Evolutionary conservation across 2,113 vertebrate species (phyloP).

Genomic region (Esox niger): DNA sequence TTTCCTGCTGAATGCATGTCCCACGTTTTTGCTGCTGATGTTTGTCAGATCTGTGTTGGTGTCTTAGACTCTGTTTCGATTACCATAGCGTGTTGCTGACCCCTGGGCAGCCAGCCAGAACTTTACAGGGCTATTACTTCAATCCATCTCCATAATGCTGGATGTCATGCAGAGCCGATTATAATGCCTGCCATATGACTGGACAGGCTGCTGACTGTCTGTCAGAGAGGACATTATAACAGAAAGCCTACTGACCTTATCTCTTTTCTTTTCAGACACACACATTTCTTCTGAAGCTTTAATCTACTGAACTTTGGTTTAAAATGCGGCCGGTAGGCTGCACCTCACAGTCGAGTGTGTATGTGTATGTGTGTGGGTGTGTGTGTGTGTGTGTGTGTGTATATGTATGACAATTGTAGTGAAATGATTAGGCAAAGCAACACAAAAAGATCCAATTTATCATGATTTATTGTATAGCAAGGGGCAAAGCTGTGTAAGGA

Average conservation of each 20-base stretch:
- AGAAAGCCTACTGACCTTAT: slow-evolving; percentile 17
- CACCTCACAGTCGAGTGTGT: slow-evolving; percentile 20
- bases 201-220: slow-evolving; percentile 16
- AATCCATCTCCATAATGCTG: slow-evolving; percentile 45
- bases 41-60: neutral
- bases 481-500: slow-evolving; percentile 48
- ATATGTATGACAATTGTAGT: slow-evolving; percentile 37
- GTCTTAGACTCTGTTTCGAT: slow-evolving; percentile 18
- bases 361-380: too few relatives aligned
- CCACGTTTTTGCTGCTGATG: neutral
- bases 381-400: too few relatives aligned
- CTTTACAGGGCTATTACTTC: slow-evolving; percentile 45
- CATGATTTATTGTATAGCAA: slow-evolving; percentile 60
- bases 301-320: neutral
- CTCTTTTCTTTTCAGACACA: neutral
- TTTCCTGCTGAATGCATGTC: neutral
- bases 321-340: slow-evolving; percentile 18
- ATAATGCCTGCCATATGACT: slow-evolving; percentile 29
- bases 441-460: slow-evolving; percentile 51
- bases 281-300: neutral
- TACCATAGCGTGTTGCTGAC: slow-evolving; percentile 10
- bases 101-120: slow-evolving; percentile 18
- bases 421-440: slow-evolving; percentile 60
- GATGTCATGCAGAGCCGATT: slow-evolving; percentile 37
- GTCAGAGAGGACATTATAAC: slow-evolving; percentile 28